phyloP scores from a whole-genome alignment of 2,113 vertebrate species.

The Rissa tridactyla region DNA sequence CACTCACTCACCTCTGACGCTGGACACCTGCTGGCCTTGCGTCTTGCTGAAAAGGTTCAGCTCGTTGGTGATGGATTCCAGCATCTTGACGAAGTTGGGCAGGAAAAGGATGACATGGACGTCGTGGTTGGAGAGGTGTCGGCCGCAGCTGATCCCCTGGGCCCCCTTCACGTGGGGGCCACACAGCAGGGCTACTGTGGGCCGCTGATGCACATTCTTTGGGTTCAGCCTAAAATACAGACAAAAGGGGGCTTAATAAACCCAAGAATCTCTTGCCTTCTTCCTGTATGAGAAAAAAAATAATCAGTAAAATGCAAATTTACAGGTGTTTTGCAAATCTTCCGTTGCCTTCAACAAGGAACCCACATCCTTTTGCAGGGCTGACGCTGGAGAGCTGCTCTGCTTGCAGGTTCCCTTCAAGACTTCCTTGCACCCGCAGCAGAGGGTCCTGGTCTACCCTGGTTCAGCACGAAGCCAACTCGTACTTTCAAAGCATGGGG shows the following conservation, averaged over 20 bases:
- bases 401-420: neutral
- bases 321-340: neutral
- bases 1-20: conserved; percentile 85
- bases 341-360: neutral
- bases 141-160: conserved; percentile 96
- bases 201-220: conserved; percentile 95
- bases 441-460: neutral
- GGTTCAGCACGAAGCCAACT: neutral
- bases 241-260: neutral
- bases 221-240: conserved; percentile 85
- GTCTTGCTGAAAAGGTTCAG: conserved; percentile 93
- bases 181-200: conserved; percentile 91
- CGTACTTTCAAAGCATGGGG: neutral
- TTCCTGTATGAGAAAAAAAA: neutral
- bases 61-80: conserved; percentile 92
- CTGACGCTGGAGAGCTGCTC: neutral
- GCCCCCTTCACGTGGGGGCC: conserved; percentile 96
- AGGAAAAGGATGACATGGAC: conserved; percentile 95
- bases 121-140: conserved; percentile 96
- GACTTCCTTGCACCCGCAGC: neutral
- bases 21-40: conserved; percentile 90
- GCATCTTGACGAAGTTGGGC: conserved; percentile 97
- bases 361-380: neutral
- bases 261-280: neutral
- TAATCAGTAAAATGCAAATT: neutral